Conservation (phyloP, 2,113 vertebrate genomes). For the Festucalex cinctus region DNA sequence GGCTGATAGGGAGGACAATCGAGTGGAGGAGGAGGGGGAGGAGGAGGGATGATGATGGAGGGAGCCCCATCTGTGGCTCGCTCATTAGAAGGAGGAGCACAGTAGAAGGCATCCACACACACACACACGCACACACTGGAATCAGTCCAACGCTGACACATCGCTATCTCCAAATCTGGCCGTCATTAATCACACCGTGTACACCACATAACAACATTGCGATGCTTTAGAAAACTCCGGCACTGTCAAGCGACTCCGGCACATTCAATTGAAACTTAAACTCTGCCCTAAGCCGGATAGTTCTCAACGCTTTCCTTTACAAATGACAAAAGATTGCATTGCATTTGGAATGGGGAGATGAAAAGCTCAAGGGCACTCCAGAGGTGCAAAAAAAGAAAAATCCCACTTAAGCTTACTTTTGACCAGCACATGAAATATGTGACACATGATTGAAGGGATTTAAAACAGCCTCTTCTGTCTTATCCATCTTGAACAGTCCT, state of each 20-base stretch:
- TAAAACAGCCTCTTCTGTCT: background rate
- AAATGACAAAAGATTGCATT: constrained; percentile 12
- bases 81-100: constrained; percentile 61
- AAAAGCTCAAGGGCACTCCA: constrained; percentile 19
- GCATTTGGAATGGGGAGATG: constrained; percentile 16
- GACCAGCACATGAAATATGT: background rate
- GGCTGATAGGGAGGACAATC: constrained; percentile 28
- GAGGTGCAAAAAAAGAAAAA: background rate
- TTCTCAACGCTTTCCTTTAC: constrained; percentile 15
- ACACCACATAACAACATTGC: constrained; percentile 35
- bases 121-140: constrained; percentile 36
- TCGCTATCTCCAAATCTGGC: constrained; percentile 24
- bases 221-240: constrained; percentile 34
- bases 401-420: constrained; percentile 13
- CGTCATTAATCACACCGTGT: constrained; percentile 54
- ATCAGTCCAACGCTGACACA: constrained; percentile 38
- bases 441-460: constrained; percentile 4
- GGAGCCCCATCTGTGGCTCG: constrained; percentile 61
- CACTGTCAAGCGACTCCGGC: constrained; percentile 19
- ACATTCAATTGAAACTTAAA: constrained; percentile 45
- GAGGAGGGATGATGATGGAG: constrained; percentile 49
- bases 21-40: constrained; percentile 21
- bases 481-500: background rate
- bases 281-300: constrained; percentile 30
- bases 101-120: constrained; percentile 36